Base-by-base conservation (phyloP, 2,797 vertebrate genomes). In the Phoebastria nigripes region DNA sequence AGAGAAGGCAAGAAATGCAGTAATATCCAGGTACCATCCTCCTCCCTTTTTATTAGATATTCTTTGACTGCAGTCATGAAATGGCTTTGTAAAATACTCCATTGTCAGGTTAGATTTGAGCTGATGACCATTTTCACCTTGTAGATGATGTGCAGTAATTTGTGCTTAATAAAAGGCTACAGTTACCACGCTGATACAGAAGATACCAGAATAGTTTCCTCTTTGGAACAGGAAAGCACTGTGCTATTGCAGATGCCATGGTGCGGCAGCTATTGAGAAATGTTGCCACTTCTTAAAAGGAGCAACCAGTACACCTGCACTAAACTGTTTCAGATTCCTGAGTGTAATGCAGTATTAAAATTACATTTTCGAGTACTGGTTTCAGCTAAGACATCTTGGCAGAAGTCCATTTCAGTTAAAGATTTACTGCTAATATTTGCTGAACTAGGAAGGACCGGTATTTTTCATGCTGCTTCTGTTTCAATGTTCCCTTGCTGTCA, bases 401-500 rank as follows among this genome's bases (percentile, higher is more conserved):
- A 94, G 66, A 61, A 83, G 29, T 61, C 42, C 84, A 85, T 61
- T 92, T 80, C 54, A 78, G 54, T 90, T 91, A 69, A 93, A 89
- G 86, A 93, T 92, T 89, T 83, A 95, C 28, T 89, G 54, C 19
- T 91, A 91, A 91, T 94, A 85, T 80, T 89, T 94, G 61, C 49
- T 95, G 87, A 94, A 92, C 58, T 71, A 80, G 37, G 58, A 92
- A 77, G 20, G 24, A 55, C 26, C 1, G 1, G 65, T 87, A 93
- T 92, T 95, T 96, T 95, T 95, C 54, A 89, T 52, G 28, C 49
- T 74, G 37, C 55, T 92, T 87, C 66, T 90, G 37, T 95, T 95
- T 90, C 88, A 89, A 29, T 12, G 24, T 84, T 90, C 55, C 17
- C 26, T 74, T 90, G 55, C 44, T 95, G 86, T 94, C 78, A 92